phyloP scores from a whole-genome alignment of 2,888 invertebrate genomes.

The Tenthredo livida region DNA sequence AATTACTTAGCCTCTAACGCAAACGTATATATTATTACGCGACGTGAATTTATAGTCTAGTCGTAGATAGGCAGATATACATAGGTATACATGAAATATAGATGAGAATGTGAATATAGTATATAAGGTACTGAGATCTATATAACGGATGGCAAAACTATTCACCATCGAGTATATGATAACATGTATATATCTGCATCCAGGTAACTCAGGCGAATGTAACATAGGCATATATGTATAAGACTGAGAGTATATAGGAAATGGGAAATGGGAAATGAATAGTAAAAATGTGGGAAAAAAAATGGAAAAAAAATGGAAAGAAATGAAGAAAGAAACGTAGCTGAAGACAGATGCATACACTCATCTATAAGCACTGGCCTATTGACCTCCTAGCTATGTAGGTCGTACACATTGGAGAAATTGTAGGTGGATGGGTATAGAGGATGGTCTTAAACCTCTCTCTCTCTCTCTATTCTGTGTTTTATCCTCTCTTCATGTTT shows the following conservation, averaged over 20 bases:
- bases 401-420: slow-evolving; percentile 69
- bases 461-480: neutral
- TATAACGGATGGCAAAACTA: too few relatives aligned
- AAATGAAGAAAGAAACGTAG: neutral
- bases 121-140: too few relatives aligned
- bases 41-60: slow-evolving; percentile 14
- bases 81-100: neutral
- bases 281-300: neutral
- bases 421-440: slow-evolving; percentile 63
- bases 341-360: neutral
- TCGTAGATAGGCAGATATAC: neutral
- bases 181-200: too few relatives aligned
- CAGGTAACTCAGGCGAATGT: too few relatives aligned
- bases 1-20: slow-evolving; percentile 10
- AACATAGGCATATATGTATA: too few relatives aligned
- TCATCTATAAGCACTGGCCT: slow-evolving; percentile 56
- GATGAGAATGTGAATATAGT: neutral
- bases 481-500: neutral
- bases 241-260: neutral
- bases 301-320: too few relatives aligned
- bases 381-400: slow-evolving; percentile 68
- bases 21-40: slow-evolving; percentile 11
- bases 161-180: too few relatives aligned
- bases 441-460: neutral
- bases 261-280: neutral